Conservation (phyloP, 1,140 invertebrate species). For the Caenorhabditis elegans region DNA sequence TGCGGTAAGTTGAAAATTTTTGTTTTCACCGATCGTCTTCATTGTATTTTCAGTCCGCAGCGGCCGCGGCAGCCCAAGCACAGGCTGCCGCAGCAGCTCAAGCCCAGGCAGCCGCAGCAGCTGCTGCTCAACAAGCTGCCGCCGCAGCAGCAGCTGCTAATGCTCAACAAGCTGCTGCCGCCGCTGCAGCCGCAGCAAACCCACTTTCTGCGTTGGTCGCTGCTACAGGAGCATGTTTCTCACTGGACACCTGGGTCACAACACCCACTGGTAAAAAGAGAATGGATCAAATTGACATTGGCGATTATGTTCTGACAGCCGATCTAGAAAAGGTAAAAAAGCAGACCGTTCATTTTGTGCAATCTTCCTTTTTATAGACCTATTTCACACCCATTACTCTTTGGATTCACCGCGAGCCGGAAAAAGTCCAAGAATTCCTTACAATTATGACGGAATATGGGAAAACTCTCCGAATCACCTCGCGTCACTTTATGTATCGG, state of each 20-base stretch:
- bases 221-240: constrained; percentile 10
- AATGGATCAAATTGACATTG: constrained; percentile 28
- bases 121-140: background rate
- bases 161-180: background rate
- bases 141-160: background rate
- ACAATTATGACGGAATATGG: constrained; percentile 45
- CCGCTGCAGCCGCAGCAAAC: background rate
- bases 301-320: constrained; percentile 37
- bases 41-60: background rate
- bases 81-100: background rate
- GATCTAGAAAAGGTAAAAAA: background rate
- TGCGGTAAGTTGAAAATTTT: background rate
- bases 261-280: constrained; percentile 35
- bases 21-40: too few relatives aligned
- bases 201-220: background rate
- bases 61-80: background rate
- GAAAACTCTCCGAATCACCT: constrained; percentile 34
- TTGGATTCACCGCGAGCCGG: constrained; percentile 38
- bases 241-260: constrained; percentile 34
- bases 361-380: background rate
- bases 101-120: background rate
- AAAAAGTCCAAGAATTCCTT: constrained; percentile 10
- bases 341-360: background rate
- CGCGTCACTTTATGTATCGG: constrained; percentile 33
- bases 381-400: constrained; percentile 37